These are phyloP conservation scores for Dicaeum eximium DNA, from an alignment of 2,113 vertebrate species.

Conservation along the genomic window DNA sequence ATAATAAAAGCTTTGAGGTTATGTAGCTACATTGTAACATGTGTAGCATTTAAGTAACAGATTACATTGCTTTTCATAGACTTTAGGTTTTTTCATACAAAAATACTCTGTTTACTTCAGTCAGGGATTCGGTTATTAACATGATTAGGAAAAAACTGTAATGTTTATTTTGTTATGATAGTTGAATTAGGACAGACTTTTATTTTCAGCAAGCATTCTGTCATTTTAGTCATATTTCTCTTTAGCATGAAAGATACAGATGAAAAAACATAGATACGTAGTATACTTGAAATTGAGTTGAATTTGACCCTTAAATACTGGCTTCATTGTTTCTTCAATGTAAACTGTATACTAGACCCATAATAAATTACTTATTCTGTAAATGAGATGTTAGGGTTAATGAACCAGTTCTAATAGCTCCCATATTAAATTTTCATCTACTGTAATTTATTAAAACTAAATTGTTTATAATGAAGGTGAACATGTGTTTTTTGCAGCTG, in stretches of 20 bases:
- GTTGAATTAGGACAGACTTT: neutral
- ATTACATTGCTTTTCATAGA: neutral
- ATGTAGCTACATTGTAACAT: neutral
- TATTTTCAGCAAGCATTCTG: neutral
- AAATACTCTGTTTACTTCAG: neutral
- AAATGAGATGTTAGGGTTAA: constrained; percentile 46
- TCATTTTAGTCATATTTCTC: neutral
- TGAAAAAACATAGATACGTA: neutral
- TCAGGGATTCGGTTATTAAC: neutral
- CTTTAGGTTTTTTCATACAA: neutral
- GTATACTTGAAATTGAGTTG: neutral
- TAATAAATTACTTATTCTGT: neutral
- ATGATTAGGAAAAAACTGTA: neutral
- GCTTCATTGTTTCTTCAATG: neutral
- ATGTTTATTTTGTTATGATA: neutral
- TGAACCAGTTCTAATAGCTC: constrained; percentile 19
- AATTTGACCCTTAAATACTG: neutral
- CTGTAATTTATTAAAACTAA: constrained; percentile 23
- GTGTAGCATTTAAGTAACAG: neutral
- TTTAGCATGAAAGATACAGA: neutral
- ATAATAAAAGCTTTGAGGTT: neutral
- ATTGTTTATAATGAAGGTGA: constrained; percentile 43
- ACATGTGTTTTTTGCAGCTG: constrained; percentile 26
- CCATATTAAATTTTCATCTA: constrained; percentile 35
- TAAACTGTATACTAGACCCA: neutral